Percentiles rank a stretch among this genome's conserved stretches.
Conservation (phyloP, 2,113 vertebrate species). For the Otis tarda region DNA sequence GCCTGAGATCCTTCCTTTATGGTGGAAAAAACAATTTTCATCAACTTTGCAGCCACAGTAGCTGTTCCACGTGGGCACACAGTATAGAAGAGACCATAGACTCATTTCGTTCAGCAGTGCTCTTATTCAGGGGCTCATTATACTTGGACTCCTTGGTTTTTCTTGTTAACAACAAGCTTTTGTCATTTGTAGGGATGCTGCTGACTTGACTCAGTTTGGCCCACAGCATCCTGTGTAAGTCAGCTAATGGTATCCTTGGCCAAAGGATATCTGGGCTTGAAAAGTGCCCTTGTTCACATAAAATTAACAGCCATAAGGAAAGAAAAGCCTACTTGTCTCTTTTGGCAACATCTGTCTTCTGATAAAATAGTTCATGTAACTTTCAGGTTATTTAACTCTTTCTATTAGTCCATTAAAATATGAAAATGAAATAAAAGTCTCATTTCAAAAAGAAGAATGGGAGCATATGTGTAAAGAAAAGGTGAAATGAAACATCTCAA, state of each 20-base stretch:
- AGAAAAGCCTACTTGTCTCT: not conserved
- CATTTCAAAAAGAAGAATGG: not conserved
- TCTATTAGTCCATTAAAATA: not conserved
- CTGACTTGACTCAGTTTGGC: not conserved
- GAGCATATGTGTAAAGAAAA: not conserved
- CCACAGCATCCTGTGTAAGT: not conserved
- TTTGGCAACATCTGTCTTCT: not conserved
- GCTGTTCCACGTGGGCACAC: not conserved
- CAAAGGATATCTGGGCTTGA: not conserved
- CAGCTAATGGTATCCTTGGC: not conserved
- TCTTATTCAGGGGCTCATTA: not conserved
- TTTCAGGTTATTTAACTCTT: not conserved
- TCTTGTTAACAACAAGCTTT: not conserved
- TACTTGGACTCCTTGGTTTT: not conserved
- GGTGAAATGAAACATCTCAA: constrained; percentile 2
- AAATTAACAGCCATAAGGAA: not conserved
- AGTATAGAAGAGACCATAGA: not conserved
- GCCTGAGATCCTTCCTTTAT: not conserved
- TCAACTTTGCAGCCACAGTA: not conserved
- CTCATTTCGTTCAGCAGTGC: not conserved
- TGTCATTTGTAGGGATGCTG: not conserved
- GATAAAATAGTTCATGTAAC: not conserved
- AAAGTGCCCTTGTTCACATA: not conserved
- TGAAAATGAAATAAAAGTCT: not conserved
- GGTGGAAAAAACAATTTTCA: not conserved